A percentile compares a stretch with the other conserved stretches of the same genome.
phyloP scores from a whole-genome alignment of 2,888 invertebrate genomes.

The Spodoptera littoralis region DNA sequence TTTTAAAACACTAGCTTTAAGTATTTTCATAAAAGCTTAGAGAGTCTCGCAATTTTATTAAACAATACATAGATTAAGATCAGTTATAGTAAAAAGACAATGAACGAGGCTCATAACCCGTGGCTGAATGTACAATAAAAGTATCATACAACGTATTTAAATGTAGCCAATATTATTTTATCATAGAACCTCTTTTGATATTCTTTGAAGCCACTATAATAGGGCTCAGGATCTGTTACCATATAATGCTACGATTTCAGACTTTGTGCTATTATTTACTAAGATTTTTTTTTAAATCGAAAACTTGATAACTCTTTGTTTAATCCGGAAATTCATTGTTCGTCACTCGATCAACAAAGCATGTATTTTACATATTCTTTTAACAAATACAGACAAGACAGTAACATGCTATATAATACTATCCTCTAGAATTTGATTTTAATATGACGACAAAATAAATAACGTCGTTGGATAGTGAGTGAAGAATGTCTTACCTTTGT shows the following conservation, averaged over 20 bases:
- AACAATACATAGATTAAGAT: conserved; percentile 10
- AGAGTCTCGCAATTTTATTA: not conserved
- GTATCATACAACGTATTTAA: conserved; percentile 25
- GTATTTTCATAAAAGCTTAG: not conserved
- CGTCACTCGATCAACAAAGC: too few relatives aligned
- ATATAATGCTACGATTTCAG: too few relatives aligned
- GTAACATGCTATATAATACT: too few relatives aligned
- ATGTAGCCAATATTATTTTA: conserved; percentile 37
- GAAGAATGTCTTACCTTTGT: conserved; percentile 13
- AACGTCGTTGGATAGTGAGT: not conserved
- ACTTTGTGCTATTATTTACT: too few relatives aligned
- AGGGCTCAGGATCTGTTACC: too few relatives aligned
- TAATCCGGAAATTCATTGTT: too few relatives aligned
- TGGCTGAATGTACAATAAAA: conserved; percentile 35
- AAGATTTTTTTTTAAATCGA: too few relatives aligned
- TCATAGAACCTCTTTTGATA: conserved; percentile 42
- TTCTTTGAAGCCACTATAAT: too few relatives aligned
- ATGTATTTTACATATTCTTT: too few relatives aligned
- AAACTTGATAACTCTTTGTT: too few relatives aligned
- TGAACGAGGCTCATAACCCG: conserved; percentile 6
- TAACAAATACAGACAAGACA: too few relatives aligned
- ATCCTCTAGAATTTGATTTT: conserved; percentile 16
- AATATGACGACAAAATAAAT: conserved; percentile 21
- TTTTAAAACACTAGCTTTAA: too few relatives aligned
- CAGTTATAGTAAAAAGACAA: conserved; percentile 12